Conservation (phyloP, 2,113 vertebrate species). For the Ancistrus triradiatus region DNA sequence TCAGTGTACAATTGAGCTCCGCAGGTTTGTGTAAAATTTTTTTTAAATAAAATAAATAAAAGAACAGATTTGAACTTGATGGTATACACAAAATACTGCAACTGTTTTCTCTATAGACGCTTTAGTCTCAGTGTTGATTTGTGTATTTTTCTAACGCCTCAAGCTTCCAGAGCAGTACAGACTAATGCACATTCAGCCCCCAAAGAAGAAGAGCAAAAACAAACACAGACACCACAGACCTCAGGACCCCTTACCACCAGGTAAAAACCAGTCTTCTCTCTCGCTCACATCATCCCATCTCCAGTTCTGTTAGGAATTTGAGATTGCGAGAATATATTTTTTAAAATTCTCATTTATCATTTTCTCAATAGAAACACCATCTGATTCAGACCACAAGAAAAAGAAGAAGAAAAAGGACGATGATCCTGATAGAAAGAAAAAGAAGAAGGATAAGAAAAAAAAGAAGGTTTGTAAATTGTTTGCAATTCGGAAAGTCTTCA, state of each 20-base stretch:
- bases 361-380: slow-evolving; percentile 85
- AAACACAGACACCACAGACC: slow-evolving; percentile 92
- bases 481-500: background rate
- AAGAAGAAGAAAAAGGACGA: slow-evolving; percentile 98
- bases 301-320: no score
- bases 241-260: slow-evolving; percentile 90
- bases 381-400: slow-evolving; percentile 97
- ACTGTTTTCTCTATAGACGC: no score
- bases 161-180: slow-evolving; percentile 95
- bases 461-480: slow-evolving; percentile 78
- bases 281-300: no score
- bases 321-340: no score
- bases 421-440: slow-evolving; percentile 91
- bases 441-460: slow-evolving; percentile 99
- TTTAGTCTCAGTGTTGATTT: no score
- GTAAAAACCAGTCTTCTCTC: slow-evolving; percentile 64
- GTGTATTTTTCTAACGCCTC: background rate
- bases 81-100: no score
- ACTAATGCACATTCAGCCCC: slow-evolving; percentile 95
- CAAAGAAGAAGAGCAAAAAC: slow-evolving; percentile 96
- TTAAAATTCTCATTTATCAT: background rate
- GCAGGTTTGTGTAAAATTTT: no score
- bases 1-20: no score
- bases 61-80: no score
- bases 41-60: no score